A percentile compares a stretch with the other conserved stretches of the same genome.
phyloP scores from a whole-genome alignment of 2,888 invertebrate species.

The Andrena trimmerana region DNA sequence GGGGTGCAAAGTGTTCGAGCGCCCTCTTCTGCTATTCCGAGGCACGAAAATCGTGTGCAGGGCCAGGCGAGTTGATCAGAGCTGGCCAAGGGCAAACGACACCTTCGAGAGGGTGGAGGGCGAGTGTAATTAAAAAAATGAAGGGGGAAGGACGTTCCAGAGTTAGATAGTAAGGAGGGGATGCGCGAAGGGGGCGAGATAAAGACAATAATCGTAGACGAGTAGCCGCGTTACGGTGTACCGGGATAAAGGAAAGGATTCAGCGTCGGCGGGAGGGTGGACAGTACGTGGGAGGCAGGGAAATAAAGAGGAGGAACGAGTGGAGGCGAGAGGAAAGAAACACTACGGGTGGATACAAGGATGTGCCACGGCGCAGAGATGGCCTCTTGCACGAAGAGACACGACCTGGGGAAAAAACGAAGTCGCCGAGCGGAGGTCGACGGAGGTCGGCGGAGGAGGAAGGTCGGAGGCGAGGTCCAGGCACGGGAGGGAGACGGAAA shows the following conservation, averaged over 20 bases:
- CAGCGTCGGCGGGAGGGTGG: slow-evolving; percentile 9
- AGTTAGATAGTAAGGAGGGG: not conserved
- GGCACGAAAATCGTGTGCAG: too few relatives aligned
- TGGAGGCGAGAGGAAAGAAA: not conserved
- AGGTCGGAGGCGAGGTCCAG: not conserved
- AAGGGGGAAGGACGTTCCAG: not conserved
- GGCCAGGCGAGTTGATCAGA: not conserved
- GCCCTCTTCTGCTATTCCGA: too few relatives aligned
- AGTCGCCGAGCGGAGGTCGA: not conserved
- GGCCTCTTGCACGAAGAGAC: slow-evolving; percentile 4
- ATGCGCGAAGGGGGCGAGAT: slow-evolving; percentile 19
- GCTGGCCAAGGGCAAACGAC: not conserved
- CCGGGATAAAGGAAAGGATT: slow-evolving; percentile 35
- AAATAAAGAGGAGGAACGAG: not conserved
- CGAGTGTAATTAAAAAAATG: slow-evolving; percentile 17
- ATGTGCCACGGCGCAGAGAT: slow-evolving; percentile 1
- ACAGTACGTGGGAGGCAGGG: slow-evolving; percentile 16
- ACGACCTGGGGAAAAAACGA: not conserved
- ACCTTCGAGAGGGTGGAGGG: not conserved
- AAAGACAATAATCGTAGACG: slow-evolving; percentile 53
- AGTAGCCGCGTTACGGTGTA: slow-evolving; percentile 21
- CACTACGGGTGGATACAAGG: not conserved
- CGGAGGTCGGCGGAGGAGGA: not conserved
- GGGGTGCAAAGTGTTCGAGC: too few relatives aligned
- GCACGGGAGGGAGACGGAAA: slow-evolving; percentile 21